These are phyloP conservation scores for Linnaemya tessellans DNA, from an alignment of 2,888 invertebrate species.

Conservation along the genomic window DNA sequence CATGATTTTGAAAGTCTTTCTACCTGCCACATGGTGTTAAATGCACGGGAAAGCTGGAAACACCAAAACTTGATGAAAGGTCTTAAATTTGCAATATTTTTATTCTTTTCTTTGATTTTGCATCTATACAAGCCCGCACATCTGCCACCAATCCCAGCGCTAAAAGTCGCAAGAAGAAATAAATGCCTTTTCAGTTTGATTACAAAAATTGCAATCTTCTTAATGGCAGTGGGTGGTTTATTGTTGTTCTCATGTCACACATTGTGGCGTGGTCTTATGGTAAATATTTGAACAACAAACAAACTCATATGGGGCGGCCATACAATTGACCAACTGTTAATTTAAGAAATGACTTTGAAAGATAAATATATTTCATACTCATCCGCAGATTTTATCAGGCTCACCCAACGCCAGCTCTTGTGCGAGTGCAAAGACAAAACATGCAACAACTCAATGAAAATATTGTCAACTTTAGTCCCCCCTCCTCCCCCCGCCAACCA, in stretches of 20 bases:
- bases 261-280: slow-evolving; percentile 55
- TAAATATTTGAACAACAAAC: slow-evolving; percentile 30
- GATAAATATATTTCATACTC: slow-evolving; percentile 42
- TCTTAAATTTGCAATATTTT: too few species aligned
- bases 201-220: slow-evolving; percentile 11
- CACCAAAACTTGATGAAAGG: too few species aligned
- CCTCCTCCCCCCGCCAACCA: neutral
- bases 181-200: neutral
- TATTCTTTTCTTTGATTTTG: too few species aligned
- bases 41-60: too few species aligned
- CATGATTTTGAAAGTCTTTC: neutral
- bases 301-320: slow-evolving; percentile 33
- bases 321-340: slow-evolving; percentile 59
- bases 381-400: neutral
- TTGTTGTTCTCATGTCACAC: slow-evolving; percentile 33
- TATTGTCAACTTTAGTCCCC: slow-evolving; percentile 52
- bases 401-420: neutral
- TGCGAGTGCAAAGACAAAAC: slow-evolving; percentile 15
- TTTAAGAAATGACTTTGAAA: slow-evolving; percentile 56
- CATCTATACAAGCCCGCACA: neutral
- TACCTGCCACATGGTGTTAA: too few species aligned
- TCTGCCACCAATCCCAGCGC: neutral
- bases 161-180: neutral
- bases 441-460: slow-evolving; percentile 33
- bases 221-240: slow-evolving; percentile 51